Evolutionary conservation across 1,140 invertebrate species (phyloP), one percentile per base, ranked within the genome.

Genomic region (Tetraneura akinire): DNA sequence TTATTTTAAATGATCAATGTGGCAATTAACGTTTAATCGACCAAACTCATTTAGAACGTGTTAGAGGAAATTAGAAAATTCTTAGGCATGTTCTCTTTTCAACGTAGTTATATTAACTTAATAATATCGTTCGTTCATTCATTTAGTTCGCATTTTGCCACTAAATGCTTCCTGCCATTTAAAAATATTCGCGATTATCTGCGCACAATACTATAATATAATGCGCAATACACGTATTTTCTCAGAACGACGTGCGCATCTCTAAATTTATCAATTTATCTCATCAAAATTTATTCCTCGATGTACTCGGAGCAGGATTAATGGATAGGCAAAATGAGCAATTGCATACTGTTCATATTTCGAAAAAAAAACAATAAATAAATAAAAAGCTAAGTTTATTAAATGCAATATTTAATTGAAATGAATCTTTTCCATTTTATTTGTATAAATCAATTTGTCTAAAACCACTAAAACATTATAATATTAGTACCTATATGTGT

Each of bases 71-170:
- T 42, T 37, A 21, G 21, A 23, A 47, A 45, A 37, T 37, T 37
- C 14, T n/a, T n/a, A n/a, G n/a, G 13, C 29, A 45, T 45, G 37
- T 45, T 3, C 66, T 68, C 37, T 47, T 47, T 68, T 68, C 47
- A 42, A 47, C 66, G n/a, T n/a, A 47, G 37, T 68, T 68, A 68
- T 68, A 68, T 68, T 68, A 68, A 68, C 42, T 68, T 16, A 68
- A 68, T 68, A 47, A 45, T 16, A 51, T 8, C n/a, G 42, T 5
- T 21, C 66, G 14, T 6, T n/a, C 66, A 16, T 5, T 18, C 66
- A 16, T 5, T 18, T 42, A 23, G 21, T 16, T 47, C 66, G 47
- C 37, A 68, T 68, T 68, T 47, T 26, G 13, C 21, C 66, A 68
- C 45, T 68, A 68, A 47, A 47, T 68, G 47, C 21, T 47, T 11